These are phyloP conservation scores for Trilocha varians DNA, from an alignment of 2,888 invertebrate species.

Conservation along the genomic window DNA sequence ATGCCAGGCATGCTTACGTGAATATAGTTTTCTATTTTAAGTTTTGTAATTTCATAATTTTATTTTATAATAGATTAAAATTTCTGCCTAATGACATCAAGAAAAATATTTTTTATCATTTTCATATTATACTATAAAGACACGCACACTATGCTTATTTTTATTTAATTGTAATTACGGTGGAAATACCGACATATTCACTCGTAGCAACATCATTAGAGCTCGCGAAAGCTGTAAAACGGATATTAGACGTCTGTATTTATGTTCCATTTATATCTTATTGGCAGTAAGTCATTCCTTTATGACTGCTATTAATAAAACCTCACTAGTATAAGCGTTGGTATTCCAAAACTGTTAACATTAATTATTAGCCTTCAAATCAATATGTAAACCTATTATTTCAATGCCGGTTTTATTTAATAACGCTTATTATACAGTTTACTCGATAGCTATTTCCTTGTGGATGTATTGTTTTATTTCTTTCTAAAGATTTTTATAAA, in stretches of 20 bases:
- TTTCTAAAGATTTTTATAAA: no score
- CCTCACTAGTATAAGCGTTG: conserved; percentile 21
- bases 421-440: no score
- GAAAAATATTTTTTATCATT: no score
- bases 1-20: background rate
- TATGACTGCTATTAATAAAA: conserved; percentile 50
- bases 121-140: no score
- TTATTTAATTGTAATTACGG: background rate
- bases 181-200: conserved; percentile 15
- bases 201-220: conserved; percentile 38
- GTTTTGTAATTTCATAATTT: background rate
- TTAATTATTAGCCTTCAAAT: background rate
- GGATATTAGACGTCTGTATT: conserved; percentile 50
- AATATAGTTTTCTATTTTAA: background rate
- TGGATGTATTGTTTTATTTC: no score
- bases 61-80: no score
- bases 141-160: no score
- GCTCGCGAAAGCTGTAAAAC: conserved; percentile 51
- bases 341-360: background rate
- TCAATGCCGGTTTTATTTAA: background rate
- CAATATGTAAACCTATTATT: background rate
- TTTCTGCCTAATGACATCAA: no score
- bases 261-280: conserved; percentile 57
- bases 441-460: no score
- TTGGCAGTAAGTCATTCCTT: conserved; percentile 24